Conservation (phyloP, 2,888 invertebrate genomes). For the Troilus luridus region DNA sequence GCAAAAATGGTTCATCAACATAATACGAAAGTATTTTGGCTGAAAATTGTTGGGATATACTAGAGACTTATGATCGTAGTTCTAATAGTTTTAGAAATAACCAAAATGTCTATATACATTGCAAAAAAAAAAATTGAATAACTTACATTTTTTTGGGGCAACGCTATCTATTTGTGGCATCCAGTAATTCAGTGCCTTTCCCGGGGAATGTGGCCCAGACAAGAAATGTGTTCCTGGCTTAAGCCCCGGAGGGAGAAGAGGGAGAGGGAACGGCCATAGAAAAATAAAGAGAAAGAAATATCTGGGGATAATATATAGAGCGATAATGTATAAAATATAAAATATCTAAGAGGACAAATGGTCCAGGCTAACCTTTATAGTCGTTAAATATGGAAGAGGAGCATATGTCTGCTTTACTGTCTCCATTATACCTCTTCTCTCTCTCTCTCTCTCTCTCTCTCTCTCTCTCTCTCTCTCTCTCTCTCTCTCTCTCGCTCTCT, state of each 20-base stretch:
- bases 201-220: not conserved
- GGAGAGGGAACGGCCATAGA: not conserved
- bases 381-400: conserved; percentile 55
- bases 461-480: not conserved
- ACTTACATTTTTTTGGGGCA: not conserved
- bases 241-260: not conserved
- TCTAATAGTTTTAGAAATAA: too few species aligned
- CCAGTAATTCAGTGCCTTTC: not conserved
- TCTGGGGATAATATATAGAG: not conserved
- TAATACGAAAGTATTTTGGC: too few species aligned
- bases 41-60: too few species aligned
- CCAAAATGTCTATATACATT: too few species aligned
- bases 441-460: not conserved
- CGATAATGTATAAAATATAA: conserved; percentile 55
- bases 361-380: conserved; percentile 5
- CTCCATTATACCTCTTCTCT: not conserved
- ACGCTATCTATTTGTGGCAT: not conserved
- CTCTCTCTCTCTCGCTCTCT: not conserved
- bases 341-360: conserved; percentile 54
- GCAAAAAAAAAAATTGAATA: not conserved
- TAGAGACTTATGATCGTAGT: too few species aligned
- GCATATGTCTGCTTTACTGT: conserved; percentile 3
- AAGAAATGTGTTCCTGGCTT: not conserved
- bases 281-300: conserved; percentile 28
- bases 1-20: too few species aligned